These are phyloP conservation scores for Gastracanthus pulcherrimus DNA, from an alignment of 2,888 invertebrate genomes.

Conservation along the genomic window DNA sequence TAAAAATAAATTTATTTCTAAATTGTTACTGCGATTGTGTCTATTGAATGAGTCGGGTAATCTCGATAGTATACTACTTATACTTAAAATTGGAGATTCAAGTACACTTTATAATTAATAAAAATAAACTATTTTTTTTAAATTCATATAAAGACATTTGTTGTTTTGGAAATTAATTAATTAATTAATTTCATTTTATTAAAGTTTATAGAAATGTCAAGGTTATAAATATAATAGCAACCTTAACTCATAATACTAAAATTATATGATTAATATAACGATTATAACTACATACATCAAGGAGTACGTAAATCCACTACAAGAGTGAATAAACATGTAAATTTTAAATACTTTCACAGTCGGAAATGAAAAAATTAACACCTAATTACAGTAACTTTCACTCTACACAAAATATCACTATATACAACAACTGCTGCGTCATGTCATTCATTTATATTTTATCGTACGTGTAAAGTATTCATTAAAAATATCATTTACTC, in stretches of 20 bases:
- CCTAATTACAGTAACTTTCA: conserved; percentile 33
- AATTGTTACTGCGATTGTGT: neutral
- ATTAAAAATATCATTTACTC: neutral
- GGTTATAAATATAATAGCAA: neutral
- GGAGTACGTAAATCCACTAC: neutral
- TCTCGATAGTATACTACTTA: neutral
- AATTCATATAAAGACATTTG: too few species aligned
- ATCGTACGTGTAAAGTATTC: neutral
- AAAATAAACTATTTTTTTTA: too few species aligned
- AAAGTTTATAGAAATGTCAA: too few species aligned
- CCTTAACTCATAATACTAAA: neutral
- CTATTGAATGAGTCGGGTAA: neutral
- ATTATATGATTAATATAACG: neutral
- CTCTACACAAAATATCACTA: neutral
- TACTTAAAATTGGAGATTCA: neutral
- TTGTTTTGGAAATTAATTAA: too few species aligned
- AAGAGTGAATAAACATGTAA: neutral
- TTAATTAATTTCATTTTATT: too few species aligned
- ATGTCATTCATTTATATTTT: neutral
- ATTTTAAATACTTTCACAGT: conserved; percentile 11
- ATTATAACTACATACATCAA: neutral
- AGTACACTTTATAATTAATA: too few species aligned
- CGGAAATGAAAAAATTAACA: conserved; percentile 14
- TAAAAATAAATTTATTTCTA: too few species aligned
- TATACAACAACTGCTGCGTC: neutral